Percentiles rank a stretch among this genome's conserved stretches.
phyloP scores from a whole-genome alignment of 2,888 invertebrate species.

The Philonicus albiceps region DNA sequence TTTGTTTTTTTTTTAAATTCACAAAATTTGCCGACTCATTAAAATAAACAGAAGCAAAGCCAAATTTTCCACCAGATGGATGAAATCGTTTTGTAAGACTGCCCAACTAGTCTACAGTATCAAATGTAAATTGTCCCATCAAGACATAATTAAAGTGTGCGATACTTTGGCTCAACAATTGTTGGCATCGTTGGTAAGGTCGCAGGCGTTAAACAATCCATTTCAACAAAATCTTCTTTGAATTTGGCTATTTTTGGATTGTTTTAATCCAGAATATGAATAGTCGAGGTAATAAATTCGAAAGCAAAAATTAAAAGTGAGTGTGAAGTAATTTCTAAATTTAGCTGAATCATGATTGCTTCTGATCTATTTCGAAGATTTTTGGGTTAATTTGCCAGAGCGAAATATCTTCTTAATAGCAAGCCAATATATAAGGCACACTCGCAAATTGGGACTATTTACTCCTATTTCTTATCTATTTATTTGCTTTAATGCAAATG shows the following conservation, averaged over 20 bases:
- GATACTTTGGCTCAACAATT: neutral
- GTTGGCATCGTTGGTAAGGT: neutral
- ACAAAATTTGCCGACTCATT: neutral
- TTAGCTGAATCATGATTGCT: neutral
- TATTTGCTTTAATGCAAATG: neutral
- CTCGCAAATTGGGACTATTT: neutral
- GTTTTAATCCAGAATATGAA: slow-evolving; percentile 6
- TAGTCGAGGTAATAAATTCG: slow-evolving; percentile 24
- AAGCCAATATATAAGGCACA: neutral
- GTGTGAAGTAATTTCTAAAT: slow-evolving; percentile 45
- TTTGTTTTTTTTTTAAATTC: neutral
- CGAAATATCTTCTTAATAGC: neutral
- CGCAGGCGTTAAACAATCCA: neutral
- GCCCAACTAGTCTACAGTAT: neutral
- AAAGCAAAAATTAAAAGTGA: neutral
- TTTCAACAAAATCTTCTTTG: neutral
- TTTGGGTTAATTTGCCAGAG: neutral
- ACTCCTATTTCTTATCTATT: neutral
- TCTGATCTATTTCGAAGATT: neutral
- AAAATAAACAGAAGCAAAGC: neutral
- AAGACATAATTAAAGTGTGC: neutral
- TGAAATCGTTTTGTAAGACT: neutral
- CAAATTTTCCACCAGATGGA: slow-evolving; percentile 5
- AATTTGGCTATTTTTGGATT: neutral
- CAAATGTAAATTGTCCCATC: neutral